Evolutionary conservation across 92 coral and sea anemone species (phyloP).

Genomic region (Muricea muricata): DNA sequence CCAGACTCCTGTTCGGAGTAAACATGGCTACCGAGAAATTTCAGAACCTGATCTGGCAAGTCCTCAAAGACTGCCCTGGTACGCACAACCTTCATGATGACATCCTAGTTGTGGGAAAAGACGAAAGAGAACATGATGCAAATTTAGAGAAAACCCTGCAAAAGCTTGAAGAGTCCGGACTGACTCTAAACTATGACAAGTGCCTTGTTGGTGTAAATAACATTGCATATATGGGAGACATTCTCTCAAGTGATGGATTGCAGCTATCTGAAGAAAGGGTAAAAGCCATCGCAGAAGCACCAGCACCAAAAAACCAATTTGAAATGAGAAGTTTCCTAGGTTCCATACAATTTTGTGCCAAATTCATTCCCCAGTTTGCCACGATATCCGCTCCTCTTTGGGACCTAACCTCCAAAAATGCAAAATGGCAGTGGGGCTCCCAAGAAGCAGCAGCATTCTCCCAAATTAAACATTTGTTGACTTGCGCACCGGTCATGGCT

Average conservation of each 20-base stretch:
- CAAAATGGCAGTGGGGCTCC: slow-evolving; percentile 42
- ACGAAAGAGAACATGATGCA: slow-evolving; percentile 58
- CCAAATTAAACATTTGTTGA: slow-evolving; percentile 36
- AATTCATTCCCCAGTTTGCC: slow-evolving; percentile 71
- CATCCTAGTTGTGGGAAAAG: slow-evolving; percentile 53
- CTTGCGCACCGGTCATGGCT: slow-evolving; percentile 67
- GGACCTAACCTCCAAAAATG: slow-evolving; percentile 52
- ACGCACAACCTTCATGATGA: slow-evolving; percentile 68
- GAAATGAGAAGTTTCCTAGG: no score
- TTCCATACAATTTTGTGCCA: slow-evolving; percentile 69
- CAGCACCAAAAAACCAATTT: slow-evolving; percentile 58
- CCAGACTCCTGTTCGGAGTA: slow-evolving; percentile 39
- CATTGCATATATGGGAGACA: slow-evolving; percentile 70
- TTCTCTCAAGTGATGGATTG: slow-evolving; percentile 57
- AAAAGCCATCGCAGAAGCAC: slow-evolving; percentile 59
- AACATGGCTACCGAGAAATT: slow-evolving; percentile 45
- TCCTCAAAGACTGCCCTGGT: slow-evolving; percentile 70
- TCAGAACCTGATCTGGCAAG: slow-evolving; percentile 54
- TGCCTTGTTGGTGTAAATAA: slow-evolving; percentile 61
- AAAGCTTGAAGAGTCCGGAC: slow-evolving; percentile 62
- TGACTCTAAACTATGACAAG: slow-evolving; percentile 71
- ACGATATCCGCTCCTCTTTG: slow-evolving; percentile 66
- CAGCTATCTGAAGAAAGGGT: slow-evolving; percentile 49
- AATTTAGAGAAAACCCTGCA: slow-evolving; percentile 59
- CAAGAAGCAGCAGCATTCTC: slow-evolving; percentile 56